Evolutionary conservation across 2,888 invertebrate genomes (phyloP).

Genomic region (Germaria angustata): DNA sequence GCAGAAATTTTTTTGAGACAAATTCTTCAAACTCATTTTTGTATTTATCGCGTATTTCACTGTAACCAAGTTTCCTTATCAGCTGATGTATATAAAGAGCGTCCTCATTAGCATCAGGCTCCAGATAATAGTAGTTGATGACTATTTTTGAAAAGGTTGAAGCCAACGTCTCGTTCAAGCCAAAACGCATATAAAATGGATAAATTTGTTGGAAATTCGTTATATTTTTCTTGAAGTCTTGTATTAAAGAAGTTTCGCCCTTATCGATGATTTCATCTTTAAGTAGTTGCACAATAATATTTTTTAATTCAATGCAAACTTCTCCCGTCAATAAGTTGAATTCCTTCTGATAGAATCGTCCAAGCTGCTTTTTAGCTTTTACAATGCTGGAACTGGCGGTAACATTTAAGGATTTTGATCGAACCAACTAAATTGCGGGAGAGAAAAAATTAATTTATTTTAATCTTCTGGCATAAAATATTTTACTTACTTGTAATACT

Average conservation of each 20-base stretch:
- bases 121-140: not conserved
- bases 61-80: not conserved
- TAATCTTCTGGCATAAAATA: not conserved
- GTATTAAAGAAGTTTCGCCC: not conserved
- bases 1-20: not conserved
- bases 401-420: not conserved
- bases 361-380: not conserved
- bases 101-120: not conserved
- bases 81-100: not conserved
- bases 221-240: not conserved
- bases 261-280: not conserved
- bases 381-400: not conserved
- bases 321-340: not conserved
- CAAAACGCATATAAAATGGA: not conserved
- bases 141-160: not conserved
- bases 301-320: not conserved
- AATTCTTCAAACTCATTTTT: not conserved
- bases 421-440: not conserved
- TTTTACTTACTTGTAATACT: not conserved
- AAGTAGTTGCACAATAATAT: constrained; percentile 7
- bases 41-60: not conserved
- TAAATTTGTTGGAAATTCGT: not conserved
- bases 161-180: not conserved
- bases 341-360: not conserved
- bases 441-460: not conserved